Evolutionary conservation across 2,797 vertebrate species (phyloP).

Genomic region (Ataeniobius toweri): DNA sequence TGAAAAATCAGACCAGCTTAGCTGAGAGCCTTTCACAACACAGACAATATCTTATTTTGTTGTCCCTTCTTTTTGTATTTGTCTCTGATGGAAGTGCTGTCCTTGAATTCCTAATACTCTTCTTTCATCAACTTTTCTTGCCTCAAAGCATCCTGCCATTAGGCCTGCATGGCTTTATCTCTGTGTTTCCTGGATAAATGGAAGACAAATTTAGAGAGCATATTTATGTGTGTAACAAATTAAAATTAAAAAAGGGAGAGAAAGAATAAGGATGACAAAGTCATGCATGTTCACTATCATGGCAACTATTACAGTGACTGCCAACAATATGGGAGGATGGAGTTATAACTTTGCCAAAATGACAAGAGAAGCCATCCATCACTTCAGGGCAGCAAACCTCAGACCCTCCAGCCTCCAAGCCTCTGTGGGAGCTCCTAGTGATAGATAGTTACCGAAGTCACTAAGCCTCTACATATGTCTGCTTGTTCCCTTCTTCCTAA

Average conservation of each 20-base stretch:
- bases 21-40: not conserved
- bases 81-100: conserved; percentile 12
- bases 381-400: conserved; percentile 8
- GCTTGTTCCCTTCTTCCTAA: conserved; percentile 19
- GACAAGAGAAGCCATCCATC: conserved; percentile 21
- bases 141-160: conserved; percentile 6
- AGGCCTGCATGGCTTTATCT: not conserved
- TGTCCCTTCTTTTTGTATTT: not conserved
- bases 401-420: not conserved
- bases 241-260: not conserved
- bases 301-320: conserved; percentile 59
- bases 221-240: not conserved
- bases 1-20: not conserved
- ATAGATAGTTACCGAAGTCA: conserved; percentile 69
- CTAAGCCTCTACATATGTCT: conserved; percentile 36
- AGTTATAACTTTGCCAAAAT: conserved; percentile 42
- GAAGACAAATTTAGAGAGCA: not conserved
- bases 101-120: conserved; percentile 37
- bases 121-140: conserved; percentile 22
- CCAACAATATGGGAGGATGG: conserved; percentile 19
- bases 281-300: conserved; percentile 36
- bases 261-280: conserved; percentile 7
- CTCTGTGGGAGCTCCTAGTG: conserved; percentile 25
- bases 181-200: conserved; percentile 6
- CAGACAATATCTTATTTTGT: not conserved